Conservation (phyloP, 2,113 vertebrate species). For the Pelmatolapia mariae region DNA sequence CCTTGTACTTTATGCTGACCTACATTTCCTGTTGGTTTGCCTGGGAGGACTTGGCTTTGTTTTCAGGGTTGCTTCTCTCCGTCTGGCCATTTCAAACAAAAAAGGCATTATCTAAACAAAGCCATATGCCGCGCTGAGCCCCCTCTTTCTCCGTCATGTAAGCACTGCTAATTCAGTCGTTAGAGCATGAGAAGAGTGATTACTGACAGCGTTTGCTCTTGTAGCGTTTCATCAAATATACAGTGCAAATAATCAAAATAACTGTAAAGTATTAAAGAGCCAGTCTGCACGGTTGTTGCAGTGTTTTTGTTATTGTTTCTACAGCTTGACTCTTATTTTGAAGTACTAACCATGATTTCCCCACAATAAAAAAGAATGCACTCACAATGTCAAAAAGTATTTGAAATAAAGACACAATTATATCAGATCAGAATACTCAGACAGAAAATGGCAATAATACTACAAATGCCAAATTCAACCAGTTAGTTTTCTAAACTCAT, state of each 20-base stretch:
- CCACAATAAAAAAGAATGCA: neutral
- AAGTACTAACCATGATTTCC: neutral
- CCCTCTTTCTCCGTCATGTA: neutral
- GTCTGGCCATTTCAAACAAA: conserved; percentile 56
- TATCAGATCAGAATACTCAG: neutral
- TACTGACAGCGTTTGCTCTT: neutral
- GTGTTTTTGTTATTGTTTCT: neutral
- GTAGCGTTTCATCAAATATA: neutral
- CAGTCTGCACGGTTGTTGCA: neutral
- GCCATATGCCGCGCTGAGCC: conserved; percentile 37
- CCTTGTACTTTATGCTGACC: conserved; percentile 18
- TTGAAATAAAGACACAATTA: neutral
- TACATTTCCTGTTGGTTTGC: conserved; percentile 45
- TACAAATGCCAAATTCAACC: neutral
- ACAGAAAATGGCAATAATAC: neutral
- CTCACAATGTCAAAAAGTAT: neutral
- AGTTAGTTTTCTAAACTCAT: neutral
- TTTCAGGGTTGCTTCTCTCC: conserved; percentile 40
- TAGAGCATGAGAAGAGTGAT: neutral
- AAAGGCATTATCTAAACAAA: conserved; percentile 39
- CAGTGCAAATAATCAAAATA: neutral
- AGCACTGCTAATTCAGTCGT: neutral
- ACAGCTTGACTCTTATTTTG: neutral
- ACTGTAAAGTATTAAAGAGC: neutral
- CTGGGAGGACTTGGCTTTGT: conserved; percentile 51